Evolutionary conservation across 1,140 invertebrate species (phyloP).

Genomic region (Bilobella aurantiaca): DNA sequence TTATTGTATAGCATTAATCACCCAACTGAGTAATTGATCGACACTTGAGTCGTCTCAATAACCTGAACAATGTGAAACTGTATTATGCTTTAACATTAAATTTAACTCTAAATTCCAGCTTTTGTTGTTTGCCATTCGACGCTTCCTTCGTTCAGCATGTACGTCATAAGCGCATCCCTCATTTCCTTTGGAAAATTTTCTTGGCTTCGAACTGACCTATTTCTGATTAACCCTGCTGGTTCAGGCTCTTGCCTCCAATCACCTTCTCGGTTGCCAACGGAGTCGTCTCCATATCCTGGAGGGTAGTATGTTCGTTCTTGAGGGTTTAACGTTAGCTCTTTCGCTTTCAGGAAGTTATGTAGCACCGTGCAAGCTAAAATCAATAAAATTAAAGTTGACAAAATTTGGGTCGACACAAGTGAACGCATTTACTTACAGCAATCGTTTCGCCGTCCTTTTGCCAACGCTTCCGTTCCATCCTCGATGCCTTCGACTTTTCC

Average conservation of each 20-base stretch:
- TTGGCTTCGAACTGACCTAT: not conserved
- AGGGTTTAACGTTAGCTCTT: too few species aligned
- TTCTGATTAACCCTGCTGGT: not conserved
- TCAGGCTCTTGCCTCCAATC: not conserved
- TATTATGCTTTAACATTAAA: not conserved
- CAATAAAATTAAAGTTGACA: too few species aligned
- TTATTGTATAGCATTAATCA: not conserved
- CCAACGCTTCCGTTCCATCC: not conserved
- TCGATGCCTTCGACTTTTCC: not conserved
- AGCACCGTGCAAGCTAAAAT: too few species aligned
- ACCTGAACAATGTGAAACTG: not conserved
- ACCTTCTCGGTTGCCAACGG: not conserved
- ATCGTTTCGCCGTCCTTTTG: not conserved
- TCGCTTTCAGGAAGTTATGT: too few species aligned
- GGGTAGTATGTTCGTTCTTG: too few species aligned
- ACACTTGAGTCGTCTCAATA: not conserved
- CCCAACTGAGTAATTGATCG: not conserved
- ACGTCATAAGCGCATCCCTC: constrained; percentile 3
- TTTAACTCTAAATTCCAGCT: not conserved
- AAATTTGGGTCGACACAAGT: not conserved
- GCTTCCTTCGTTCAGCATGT: constrained; percentile 11
- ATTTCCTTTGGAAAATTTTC: constrained; percentile 10
- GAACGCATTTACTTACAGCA: not conserved
- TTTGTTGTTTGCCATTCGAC: constrained; percentile 12
- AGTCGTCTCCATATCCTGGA: too few species aligned